Evolutionary conservation across 2,888 invertebrate species (phyloP).

Genomic region (Caenorhabditis sp.): DNA sequence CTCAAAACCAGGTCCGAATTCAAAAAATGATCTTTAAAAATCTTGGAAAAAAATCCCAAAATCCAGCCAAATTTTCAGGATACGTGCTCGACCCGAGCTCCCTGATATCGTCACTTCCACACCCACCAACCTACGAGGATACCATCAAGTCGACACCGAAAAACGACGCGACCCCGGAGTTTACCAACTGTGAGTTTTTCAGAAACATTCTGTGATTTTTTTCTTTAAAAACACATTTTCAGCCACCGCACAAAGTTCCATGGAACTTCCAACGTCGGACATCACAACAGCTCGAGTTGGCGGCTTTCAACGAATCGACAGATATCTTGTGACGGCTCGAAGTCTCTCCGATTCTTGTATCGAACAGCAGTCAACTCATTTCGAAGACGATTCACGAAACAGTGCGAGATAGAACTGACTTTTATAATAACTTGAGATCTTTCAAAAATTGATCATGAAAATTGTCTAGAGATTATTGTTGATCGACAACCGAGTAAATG

Average conservation of each 20-base stretch:
- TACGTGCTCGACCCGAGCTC: conserved; percentile 33
- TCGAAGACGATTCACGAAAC: conserved; percentile 5
- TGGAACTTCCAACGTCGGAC: conserved; percentile 32
- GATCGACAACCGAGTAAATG: conserved; percentile 31
- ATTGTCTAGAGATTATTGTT: neutral
- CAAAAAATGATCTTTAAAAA: too few species aligned
- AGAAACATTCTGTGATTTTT: too few species aligned
- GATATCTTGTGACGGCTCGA: conserved; percentile 2
- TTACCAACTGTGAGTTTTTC: conserved; percentile 31
- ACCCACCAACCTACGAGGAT: conserved; percentile 38
- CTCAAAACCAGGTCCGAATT: too few species aligned
- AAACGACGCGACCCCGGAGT: conserved; percentile 27
- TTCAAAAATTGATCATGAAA: neutral
- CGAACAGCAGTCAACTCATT: neutral
- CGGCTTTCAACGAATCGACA: conserved; percentile 6
- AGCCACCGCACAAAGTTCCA: conserved; percentile 25
- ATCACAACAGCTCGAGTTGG: conserved; percentile 30
- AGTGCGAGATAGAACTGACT: conserved; percentile 20
- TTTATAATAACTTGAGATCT: neutral
- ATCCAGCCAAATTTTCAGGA: too few species aligned
- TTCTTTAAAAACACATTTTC: conserved; percentile 4
- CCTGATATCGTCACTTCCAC: conserved; percentile 12
- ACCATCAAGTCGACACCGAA: conserved; percentile 30
- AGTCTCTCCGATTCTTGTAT: conserved; percentile 32
- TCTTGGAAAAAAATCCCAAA: too few species aligned